Evolutionary conservation across 1,140 invertebrate species (phyloP), one percentile per base, ranked within the genome.

Genomic region (Cyclina sinensis): DNA sequence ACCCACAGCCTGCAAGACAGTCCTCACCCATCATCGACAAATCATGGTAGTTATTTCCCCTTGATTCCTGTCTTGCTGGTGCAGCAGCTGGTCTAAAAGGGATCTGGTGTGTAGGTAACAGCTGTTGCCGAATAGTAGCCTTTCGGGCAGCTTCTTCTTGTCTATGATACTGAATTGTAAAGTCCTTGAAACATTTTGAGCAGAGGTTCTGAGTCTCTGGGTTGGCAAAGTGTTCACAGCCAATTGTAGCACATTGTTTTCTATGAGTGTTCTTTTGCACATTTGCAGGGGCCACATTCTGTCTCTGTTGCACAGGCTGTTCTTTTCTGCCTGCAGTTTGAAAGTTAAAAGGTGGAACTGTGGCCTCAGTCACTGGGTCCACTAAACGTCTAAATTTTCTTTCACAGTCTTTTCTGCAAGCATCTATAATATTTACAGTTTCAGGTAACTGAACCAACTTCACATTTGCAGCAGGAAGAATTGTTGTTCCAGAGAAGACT

Each of bases 191-290:
- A 89, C 91, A 92, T 30, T 86, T 84, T 0, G 90, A 91, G 57
- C 92, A 93, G 62, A 92, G 90, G 27, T 88, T 68, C 12, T 74
- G 88, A 18, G 83, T 79, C 32, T 59, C 90, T 16, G 90, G 92
- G 32, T 89, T 82, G 9, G 92, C 93, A 85, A 46, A 91, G 51
- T 92, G 89, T 57, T 87, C 81, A 86, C 93, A 94, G 37, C 90
- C 90, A 51, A 83, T 65, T 14, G 39, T 70, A 39, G 54, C 46
- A 54, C 74, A 78, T 32, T 16, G 48, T 78, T 78, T 78, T 54
- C 46, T 24, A n/a, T 30, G n/a, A 4, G 12, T 14, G 24, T 70
- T 51, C n/a, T 27, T 27, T 43, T 43, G 43, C 43, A 43, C 43
- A 43, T 43, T 4, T 57, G 74, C 48, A n/a, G 39, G 46, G 24